Conservation (phyloP, 2,888 invertebrate genomes). For the Hydropsyche betteni region DNA sequence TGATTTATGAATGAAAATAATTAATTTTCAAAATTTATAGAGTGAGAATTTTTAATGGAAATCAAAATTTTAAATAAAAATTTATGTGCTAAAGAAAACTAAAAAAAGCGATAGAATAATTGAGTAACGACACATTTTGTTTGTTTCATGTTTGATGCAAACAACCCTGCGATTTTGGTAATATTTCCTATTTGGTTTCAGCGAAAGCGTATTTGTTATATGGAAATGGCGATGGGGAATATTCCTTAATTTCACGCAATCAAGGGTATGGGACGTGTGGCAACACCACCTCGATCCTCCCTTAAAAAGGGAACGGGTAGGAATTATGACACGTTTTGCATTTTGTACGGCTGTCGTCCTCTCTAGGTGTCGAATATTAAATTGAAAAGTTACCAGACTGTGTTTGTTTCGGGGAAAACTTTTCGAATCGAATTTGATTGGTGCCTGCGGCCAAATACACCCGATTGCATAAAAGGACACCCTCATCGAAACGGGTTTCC, state of each 20-base stretch:
- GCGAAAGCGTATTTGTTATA: constrained; percentile 13
- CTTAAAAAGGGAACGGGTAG: constrained; percentile 7
- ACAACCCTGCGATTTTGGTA: background rate
- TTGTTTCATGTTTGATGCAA: background rate
- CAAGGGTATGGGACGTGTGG: constrained; percentile 35
- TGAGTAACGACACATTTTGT: no score
- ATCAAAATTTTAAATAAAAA: no score
- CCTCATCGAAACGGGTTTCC: background rate
- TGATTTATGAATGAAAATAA: no score
- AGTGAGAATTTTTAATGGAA: no score
- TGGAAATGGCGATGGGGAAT: constrained; percentile 38
- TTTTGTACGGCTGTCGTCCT: constrained; percentile 45
- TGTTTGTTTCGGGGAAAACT: constrained; percentile 43
- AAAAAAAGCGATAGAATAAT: no score
- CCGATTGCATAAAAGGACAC: background rate
- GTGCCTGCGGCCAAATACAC: constrained; percentile 36
- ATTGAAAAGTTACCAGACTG: constrained; percentile 48
- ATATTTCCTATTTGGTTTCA: background rate
- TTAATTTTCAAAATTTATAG: no score
- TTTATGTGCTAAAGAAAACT: no score
- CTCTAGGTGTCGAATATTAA: constrained; percentile 46
- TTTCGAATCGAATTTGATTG: constrained; percentile 48
- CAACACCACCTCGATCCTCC: constrained; percentile 5
- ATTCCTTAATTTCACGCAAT: constrained; percentile 37
- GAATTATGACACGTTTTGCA: constrained; percentile 51